Base-by-base conservation (phyloP, 2,888 invertebrate genomes). In the Baccha elongata region DNA sequence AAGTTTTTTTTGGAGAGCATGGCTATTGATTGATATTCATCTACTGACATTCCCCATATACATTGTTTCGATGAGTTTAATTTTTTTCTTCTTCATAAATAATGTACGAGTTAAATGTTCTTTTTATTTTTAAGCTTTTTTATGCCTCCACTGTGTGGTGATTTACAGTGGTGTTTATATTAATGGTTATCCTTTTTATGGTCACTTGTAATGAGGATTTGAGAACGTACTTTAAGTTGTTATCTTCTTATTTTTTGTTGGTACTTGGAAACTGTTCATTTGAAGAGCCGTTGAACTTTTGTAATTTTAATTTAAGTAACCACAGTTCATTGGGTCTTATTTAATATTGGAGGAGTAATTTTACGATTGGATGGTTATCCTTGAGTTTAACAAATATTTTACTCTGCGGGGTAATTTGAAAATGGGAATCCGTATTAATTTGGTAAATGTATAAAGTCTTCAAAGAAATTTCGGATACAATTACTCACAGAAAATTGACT, bases 341-440 rank as follows among this genome's bases (percentile, higher is more conserved):
- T 64, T 68, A 48, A 64, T 42, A 48, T 55, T 37, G 19, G 10
- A 8, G 40, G 58, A 69, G 74, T 80, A 44, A 80, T 80, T 80
- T 75, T 69, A 75, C 64, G 64, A 81, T 50, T 69, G 64, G 64
- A 48, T 60, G 79, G 68, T 80, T 80, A 68, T 64, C 68, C 48
- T 68, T 64, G n/a, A 40, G 37, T 53, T 67, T 50, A 26, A 50
- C 44, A 46, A 29, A 29, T 21, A 19, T 42, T 23, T 19, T 15
- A 29, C 29, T 52, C 7, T n/a, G 13, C 26, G 8, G 23, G n/a
- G 26, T 37, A 42, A 29, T 50, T 21, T 46, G 26, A 29, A 29
- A 64, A 55, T 48, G n/a, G 26, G 8, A 37, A 8, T 29, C 32
- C 32, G 8, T n/a, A 6, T 44, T 50, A 5, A 13, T 50, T 50